phyloP scores from a whole-genome alignment of 2,888 invertebrate species.

The Rotaria sp. region DNA sequence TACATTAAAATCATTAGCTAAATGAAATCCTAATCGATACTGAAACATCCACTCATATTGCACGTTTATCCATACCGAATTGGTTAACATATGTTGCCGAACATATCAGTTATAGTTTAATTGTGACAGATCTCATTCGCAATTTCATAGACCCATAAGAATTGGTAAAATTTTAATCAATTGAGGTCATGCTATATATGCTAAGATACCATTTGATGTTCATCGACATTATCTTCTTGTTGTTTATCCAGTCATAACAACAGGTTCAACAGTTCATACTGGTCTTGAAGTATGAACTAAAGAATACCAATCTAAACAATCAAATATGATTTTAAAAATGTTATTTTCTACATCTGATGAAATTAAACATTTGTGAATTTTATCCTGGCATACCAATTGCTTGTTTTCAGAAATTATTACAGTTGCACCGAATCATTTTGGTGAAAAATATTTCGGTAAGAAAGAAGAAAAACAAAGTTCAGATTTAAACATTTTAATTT shows the following conservation, averaged over 20 bases:
- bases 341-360: too few species aligned
- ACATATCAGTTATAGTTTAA: too few species aligned
- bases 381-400: too few species aligned
- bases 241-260: constrained; percentile 86
- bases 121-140: too few species aligned
- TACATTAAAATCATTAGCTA: too few species aligned
- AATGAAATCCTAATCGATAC: too few species aligned
- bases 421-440: constrained; percentile 37
- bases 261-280: constrained; percentile 35
- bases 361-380: too few species aligned
- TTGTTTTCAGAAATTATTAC: constrained; percentile 34
- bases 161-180: constrained; percentile 97
- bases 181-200: constrained; percentile 82
- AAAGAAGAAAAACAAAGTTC: neutral
- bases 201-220: constrained; percentile 94
- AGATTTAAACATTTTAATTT: too few species aligned
- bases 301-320: constrained; percentile 31
- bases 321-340: too few species aligned
- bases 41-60: too few species aligned
- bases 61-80: too few species aligned
- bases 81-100: neutral
- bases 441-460: constrained; percentile 40
- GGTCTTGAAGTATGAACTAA: constrained; percentile 34
- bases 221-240: constrained; percentile 75
- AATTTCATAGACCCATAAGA: constrained; percentile 68